Conservation (phyloP, 2,888 invertebrate species). For the Drosophila birchii region DNA sequence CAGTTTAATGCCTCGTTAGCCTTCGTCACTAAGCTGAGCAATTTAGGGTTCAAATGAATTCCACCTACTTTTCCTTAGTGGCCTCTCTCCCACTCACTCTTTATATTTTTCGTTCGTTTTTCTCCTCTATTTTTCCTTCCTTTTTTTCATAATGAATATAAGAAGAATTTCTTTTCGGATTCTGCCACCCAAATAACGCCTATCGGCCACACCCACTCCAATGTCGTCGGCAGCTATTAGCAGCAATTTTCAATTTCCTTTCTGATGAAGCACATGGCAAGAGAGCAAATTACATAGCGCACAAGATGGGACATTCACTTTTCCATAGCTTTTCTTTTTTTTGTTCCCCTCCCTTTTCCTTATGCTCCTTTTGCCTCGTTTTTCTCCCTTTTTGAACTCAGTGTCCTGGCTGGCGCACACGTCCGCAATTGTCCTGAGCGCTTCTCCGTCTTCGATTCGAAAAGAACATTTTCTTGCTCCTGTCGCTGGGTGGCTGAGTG, state of each 20-base stretch:
- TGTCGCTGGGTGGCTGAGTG: constrained; percentile 40
- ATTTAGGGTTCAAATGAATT: constrained; percentile 75
- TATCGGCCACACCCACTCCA: constrained; percentile 62
- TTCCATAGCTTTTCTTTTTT: constrained; percentile 25
- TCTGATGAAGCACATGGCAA: constrained; percentile 84
- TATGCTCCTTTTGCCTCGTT: constrained; percentile 4
- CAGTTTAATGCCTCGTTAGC: constrained; percentile 64
- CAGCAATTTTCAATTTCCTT: constrained; percentile 84
- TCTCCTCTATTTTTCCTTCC: constrained; percentile 51
- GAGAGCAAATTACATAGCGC: constrained; percentile 83
- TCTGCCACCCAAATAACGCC: constrained; percentile 46
- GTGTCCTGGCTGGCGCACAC: constrained; percentile 63
- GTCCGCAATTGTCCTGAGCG: constrained; percentile 18
- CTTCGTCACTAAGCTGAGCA: constrained; percentile 56
- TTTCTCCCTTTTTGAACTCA: constrained; percentile 42
- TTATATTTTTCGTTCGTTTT: constrained; percentile 17
- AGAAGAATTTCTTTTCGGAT: constrained; percentile 52
- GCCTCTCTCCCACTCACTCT: constrained; percentile 57
- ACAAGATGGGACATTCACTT: constrained; percentile 57
- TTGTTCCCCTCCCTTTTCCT: constrained; percentile 14
- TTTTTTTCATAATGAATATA: constrained; percentile 78
- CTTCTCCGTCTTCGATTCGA: constrained; percentile 55
- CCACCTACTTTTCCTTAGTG: constrained; percentile 80
- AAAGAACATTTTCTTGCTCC: constrained; percentile 73
- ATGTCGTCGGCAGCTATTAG: constrained; percentile 64